A percentile compares a stretch with the other conserved stretches of the same genome.
These are phyloP conservation scores for Sericinus montela DNA, from an alignment of 2,888 invertebrate genomes.

Conservation along the genomic window DNA sequence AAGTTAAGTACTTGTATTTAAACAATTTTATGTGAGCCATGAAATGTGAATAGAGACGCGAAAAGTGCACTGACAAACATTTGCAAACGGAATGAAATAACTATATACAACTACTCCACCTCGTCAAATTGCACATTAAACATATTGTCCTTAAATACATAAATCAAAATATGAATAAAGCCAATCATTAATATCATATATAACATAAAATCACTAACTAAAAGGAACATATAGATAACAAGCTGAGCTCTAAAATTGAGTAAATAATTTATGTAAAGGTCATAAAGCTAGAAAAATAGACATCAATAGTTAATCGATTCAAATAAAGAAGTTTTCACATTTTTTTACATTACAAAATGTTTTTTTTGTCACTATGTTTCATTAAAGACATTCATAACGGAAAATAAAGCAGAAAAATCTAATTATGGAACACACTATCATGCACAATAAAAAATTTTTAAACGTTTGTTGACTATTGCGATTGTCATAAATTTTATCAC, in stretches of 20 bases:
- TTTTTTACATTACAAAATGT: too few species aligned
- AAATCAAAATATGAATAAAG: neutral
- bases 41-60: neutral
- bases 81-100: neutral
- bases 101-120: neutral
- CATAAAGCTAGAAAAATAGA: constrained; percentile 4
- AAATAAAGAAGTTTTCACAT: too few species aligned
- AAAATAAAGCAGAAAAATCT: too few species aligned
- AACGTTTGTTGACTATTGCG: neutral
- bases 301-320: neutral
- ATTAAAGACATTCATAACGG: too few species aligned
- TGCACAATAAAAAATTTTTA: too few species aligned
- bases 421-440: too few species aligned
- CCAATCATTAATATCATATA: neutral
- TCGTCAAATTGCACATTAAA: constrained; percentile 3
- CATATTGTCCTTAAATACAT: neutral
- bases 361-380: too few species aligned
- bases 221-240: constrained; percentile 7
- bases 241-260: constrained; percentile 1
- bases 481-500: neutral
- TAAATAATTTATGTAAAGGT: constrained; percentile 7
- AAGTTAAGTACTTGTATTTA: neutral
- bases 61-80: neutral
- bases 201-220: constrained; percentile 8
- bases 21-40: neutral